Conservation (phyloP, 1,140 invertebrate species). For the Thaumatotibia leucotreta region DNA sequence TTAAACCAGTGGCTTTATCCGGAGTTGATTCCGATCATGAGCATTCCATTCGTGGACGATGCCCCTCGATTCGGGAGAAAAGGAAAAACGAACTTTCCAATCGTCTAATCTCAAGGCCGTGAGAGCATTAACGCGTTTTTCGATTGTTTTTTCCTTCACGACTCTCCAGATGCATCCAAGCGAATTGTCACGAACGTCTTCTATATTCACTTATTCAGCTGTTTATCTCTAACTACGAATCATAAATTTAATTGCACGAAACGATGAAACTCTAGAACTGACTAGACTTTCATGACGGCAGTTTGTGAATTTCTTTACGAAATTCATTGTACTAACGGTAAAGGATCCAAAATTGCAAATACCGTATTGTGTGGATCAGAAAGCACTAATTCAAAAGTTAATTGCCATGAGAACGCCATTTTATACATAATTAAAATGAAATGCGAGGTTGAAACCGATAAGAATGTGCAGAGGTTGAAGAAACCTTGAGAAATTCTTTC, state of each 20-base stretch:
- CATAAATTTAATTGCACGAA: background rate
- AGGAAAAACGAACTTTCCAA: conserved; percentile 11
- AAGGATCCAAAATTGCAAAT: background rate
- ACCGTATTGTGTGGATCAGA: conserved; percentile 2
- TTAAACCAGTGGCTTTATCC: conserved; percentile 18
- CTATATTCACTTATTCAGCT: conserved; percentile 5
- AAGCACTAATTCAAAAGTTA: conserved; percentile 1
- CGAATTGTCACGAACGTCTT: conserved; percentile 10
- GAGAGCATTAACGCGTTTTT: conserved; percentile 5
- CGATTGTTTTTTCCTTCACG: background rate
- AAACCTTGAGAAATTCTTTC: conserved; percentile 31
- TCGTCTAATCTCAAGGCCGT: conserved; percentile 5
- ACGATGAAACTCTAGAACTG: background rate
- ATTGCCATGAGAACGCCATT: background rate
- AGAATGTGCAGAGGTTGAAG: conserved; percentile 22
- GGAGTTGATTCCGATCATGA: conserved; percentile 16
- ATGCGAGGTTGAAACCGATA: conserved; percentile 5
- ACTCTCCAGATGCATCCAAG: background rate
- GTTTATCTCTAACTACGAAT: background rate
- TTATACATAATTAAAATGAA: conserved; percentile 8
- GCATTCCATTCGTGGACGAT: conserved; percentile 18
- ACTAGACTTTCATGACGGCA: background rate
- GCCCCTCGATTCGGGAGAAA: conserved; percentile 12
- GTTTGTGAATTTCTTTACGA: background rate
- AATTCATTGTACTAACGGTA: background rate